Evolutionary conservation across 2,113 vertebrate species (phyloP).

Genomic region (Phainopepla nitens): DNA sequence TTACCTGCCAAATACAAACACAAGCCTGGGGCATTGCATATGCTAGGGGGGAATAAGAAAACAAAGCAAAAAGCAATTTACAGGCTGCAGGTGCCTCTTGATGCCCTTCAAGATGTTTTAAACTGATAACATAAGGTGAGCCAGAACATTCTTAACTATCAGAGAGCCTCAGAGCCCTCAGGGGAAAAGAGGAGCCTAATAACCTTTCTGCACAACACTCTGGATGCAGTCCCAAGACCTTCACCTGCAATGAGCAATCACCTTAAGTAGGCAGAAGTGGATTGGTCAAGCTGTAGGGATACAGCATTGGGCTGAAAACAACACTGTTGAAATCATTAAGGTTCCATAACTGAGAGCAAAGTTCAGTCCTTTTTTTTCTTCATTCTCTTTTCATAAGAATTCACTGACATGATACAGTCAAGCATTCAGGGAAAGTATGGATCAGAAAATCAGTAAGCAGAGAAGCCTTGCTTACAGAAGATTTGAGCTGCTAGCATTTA

Average conservation of each 20-base stretch:
- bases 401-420: neutral
- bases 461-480: neutral
- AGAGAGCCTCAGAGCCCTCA: neutral
- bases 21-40: neutral
- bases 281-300: neutral
- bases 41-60: neutral
- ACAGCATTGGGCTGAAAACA: neutral
- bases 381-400: neutral
- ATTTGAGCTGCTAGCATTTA: neutral
- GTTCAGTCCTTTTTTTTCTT: neutral
- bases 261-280: neutral
- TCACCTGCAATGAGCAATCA: neutral
- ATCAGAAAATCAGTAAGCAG: neutral
- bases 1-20: neutral
- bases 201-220: neutral
- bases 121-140: neutral
- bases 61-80: neutral
- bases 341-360: neutral
- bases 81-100: neutral
- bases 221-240: neutral
- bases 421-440: neutral
- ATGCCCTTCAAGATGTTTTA: slow-evolving; percentile 9
- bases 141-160: neutral
- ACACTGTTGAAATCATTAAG: neutral
- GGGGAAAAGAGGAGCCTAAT: neutral